A percentile compares a stretch with the other conserved stretches of the same genome.
Conservation (phyloP, 2,888 invertebrate species). For the Chymomyza amoena region DNA sequence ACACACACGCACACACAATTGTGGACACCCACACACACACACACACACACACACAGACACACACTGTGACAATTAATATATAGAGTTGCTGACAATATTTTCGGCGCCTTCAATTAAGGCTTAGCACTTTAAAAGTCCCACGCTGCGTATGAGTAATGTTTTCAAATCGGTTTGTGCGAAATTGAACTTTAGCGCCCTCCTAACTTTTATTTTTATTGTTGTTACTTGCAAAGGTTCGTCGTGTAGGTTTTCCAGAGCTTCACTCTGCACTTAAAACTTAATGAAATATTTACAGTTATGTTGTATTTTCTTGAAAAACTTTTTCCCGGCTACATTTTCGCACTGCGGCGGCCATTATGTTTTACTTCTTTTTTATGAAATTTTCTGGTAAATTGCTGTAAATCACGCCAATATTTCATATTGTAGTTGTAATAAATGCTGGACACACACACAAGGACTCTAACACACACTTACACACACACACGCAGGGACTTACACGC, state of each 20-base stretch:
- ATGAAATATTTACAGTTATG: constrained; percentile 69
- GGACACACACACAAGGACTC: constrained; percentile 4
- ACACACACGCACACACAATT: constrained; percentile 44
- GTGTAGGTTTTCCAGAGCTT: constrained; percentile 4
- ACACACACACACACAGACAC: constrained; percentile 38
- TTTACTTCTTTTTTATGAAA: constrained; percentile 22
- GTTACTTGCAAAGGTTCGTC: constrained; percentile 27
- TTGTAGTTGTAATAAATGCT: constrained; percentile 46
- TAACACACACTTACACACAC: neutral
- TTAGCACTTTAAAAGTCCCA: constrained; percentile 43
- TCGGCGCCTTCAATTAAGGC: neutral
- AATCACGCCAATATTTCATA: constrained; percentile 59
- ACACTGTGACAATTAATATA: neutral
- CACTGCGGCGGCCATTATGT: neutral
- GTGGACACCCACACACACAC: too few species aligned
- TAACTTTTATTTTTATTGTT: constrained; percentile 66
- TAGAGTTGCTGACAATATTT: neutral
- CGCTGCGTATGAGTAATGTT: constrained; percentile 67
- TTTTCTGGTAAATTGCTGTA: constrained; percentile 56
- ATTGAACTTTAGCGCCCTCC: constrained; percentile 13
- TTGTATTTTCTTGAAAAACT: constrained; percentile 41
- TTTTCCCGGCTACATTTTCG: constrained; percentile 25
- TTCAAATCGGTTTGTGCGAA: constrained; percentile 19
- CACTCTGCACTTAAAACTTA: constrained; percentile 59
- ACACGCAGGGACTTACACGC: neutral